These are phyloP conservation scores for Leptoteleia sp. DNA, from an alignment of 1,140 invertebrate genomes.

Conservation along the genomic window DNA sequence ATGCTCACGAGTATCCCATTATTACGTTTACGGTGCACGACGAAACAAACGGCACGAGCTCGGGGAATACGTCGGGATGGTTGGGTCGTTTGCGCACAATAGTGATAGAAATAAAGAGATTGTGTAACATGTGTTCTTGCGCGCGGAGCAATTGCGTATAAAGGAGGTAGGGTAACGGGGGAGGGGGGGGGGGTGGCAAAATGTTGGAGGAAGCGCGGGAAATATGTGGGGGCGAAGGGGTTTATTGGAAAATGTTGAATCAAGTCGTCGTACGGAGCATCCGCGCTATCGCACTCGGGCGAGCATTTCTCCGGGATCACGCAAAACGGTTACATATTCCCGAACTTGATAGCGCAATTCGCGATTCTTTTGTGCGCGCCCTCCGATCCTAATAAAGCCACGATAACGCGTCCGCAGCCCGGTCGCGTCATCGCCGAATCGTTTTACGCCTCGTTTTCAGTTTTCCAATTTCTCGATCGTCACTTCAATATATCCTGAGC, in stretches of 20 bases:
- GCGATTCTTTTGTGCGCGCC: conserved; percentile 42
- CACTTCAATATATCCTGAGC: no score
- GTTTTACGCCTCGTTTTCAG: neutral
- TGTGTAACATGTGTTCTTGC: conserved; percentile 58
- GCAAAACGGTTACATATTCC: conserved; percentile 46
- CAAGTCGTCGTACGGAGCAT: conserved; percentile 57
- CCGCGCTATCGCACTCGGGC: conserved; percentile 42
- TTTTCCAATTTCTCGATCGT: conserved; percentile 7
- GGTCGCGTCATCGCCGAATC: conserved; percentile 1
- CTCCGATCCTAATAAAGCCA: conserved; percentile 21
- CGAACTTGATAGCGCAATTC: conserved; percentile 34
- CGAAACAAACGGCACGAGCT: conserved; percentile 26
- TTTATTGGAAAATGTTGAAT: conserved; percentile 68
- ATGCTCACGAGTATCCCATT: conserved; percentile 28
- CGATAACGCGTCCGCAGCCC: conserved; percentile 24
- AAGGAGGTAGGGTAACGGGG: no score
- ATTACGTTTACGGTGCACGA: conserved; percentile 27
- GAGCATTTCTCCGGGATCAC: conserved; percentile 38
- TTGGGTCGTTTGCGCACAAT: conserved; percentile 47
- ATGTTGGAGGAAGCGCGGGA: conserved; percentile 44
- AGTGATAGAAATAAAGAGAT: conserved; percentile 61
- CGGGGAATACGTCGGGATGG: conserved; percentile 14
- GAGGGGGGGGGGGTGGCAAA: no score
- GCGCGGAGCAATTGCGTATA: conserved; percentile 40
- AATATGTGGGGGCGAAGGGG: conserved; percentile 65